Conservation (phyloP, 1,140 invertebrate genomes). For the Drosophila ananassae region DNA sequence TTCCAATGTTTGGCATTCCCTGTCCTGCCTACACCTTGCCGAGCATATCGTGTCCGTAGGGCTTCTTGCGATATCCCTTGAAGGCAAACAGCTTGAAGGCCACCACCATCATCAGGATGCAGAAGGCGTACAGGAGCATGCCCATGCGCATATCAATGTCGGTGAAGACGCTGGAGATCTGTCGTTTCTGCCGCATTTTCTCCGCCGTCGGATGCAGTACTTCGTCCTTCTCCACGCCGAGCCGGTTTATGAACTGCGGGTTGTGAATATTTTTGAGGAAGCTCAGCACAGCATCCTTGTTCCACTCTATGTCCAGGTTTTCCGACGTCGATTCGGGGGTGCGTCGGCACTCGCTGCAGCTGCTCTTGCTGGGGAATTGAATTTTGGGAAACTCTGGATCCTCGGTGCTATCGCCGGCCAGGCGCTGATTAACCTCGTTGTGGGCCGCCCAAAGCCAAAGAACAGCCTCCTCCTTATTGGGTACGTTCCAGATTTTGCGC, state of each 20-base stretch:
- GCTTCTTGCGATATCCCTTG: conserved; percentile 88
- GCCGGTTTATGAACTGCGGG: conserved; percentile 85
- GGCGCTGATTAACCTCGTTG: conserved; percentile 95
- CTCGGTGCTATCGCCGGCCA: conserved; percentile 94
- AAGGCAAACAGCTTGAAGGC: conserved; percentile 91
- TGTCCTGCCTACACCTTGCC: conserved; percentile 86
- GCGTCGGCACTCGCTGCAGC: conserved; percentile 90
- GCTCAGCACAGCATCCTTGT: conserved; percentile 88
- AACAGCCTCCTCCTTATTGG: conserved; percentile 89
- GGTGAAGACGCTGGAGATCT: conserved; percentile 86
- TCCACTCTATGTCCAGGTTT: conserved; percentile 86
- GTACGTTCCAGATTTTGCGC: conserved; percentile 88
- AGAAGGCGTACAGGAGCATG: conserved; percentile 89
- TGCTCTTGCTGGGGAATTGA: conserved; percentile 91
- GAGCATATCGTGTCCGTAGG: conserved; percentile 87
- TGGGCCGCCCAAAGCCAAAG: conserved; percentile 98
- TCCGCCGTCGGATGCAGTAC: conserved; percentile 54
- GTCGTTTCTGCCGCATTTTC: conserved; percentile 79
- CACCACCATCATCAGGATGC: conserved; percentile 88
- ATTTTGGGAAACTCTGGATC: conserved; percentile 96
- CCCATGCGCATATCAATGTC: conserved; percentile 91
- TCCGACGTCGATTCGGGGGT: conserved; percentile 17
- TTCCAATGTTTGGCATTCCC: background rate
- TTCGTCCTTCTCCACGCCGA: conserved; percentile 70
- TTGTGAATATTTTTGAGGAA: conserved; percentile 92